phyloP scores from a whole-genome alignment of 2,888 invertebrate species.

The Arctia plantaginis region DNA sequence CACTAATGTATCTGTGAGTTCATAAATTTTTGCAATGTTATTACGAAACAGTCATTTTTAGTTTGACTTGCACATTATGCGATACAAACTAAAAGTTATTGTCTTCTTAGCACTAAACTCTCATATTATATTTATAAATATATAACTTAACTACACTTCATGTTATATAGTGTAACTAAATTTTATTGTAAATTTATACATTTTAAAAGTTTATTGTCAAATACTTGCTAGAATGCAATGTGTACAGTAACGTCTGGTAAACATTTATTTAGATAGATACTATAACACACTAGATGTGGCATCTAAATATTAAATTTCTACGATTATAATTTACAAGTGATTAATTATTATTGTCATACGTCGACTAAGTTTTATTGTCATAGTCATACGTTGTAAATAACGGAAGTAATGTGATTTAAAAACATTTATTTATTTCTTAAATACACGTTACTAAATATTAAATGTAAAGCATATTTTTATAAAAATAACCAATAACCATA shows the following conservation, averaged over 20 bases:
- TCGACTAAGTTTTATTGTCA: slow-evolving; percentile 24
- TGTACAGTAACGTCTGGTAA: neutral
- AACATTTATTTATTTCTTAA: neutral
- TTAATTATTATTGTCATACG: slow-evolving; percentile 14
- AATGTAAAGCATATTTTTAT: neutral
- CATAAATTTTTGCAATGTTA: neutral
- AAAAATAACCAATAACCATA: slow-evolving; percentile 1
- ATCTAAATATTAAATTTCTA: slow-evolving; percentile 3
- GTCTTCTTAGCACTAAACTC: neutral
- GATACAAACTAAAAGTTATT: neutral
- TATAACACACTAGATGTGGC: slow-evolving; percentile 1
- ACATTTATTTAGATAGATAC: neutral
- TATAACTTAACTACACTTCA: neutral
- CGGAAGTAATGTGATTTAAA: neutral
- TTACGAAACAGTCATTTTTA: neutral
- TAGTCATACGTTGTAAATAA: slow-evolving; percentile 19
- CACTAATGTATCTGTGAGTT: neutral
- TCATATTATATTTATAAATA: neutral
- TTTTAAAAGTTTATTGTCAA: slow-evolving; percentile 7
- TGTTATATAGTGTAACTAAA: neutral
- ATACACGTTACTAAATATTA: neutral
- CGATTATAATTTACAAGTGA: slow-evolving; percentile 13
- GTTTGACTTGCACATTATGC: neutral
- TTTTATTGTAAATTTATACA: neutral
- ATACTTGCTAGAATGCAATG: slow-evolving; percentile 18